Percentiles rank a stretch among this genome's conserved stretches.
phyloP scores from a whole-genome alignment of 1,140 invertebrate species.

The Neelides sp. region DNA sequence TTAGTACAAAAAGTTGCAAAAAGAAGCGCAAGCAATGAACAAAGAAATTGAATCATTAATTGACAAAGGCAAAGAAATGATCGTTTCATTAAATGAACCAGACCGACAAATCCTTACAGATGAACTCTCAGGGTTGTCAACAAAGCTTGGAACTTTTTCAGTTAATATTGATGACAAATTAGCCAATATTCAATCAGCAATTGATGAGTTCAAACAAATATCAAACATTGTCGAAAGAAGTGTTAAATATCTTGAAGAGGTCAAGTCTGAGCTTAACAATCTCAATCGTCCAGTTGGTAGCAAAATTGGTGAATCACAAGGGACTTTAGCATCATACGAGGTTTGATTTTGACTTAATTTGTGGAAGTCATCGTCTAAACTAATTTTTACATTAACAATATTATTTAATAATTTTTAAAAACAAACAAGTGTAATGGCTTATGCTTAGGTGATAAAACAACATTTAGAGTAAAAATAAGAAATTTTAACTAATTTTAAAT shows the following conservation, averaged over 20 bases:
- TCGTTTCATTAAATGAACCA: slow-evolving; percentile 65
- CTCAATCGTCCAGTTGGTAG: slow-evolving; percentile 72
- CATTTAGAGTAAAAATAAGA: too few species aligned
- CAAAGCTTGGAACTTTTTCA: slow-evolving; percentile 58
- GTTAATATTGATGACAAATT: slow-evolving; percentile 61
- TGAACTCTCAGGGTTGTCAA: slow-evolving; percentile 58
- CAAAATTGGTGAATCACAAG: slow-evolving; percentile 68
- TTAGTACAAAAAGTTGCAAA: slow-evolving; percentile 59
- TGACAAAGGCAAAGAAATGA: slow-evolving; percentile 63
- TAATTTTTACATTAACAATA: slow-evolving; percentile 1
- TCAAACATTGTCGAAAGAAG: slow-evolving; percentile 63
- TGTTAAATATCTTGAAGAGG: slow-evolving; percentile 59
- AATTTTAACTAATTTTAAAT: too few species aligned
- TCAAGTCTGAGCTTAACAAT: slow-evolving; percentile 68
- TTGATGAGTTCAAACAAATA: slow-evolving; percentile 63
- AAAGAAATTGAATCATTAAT: slow-evolving; percentile 57
- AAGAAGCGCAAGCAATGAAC: slow-evolving; percentile 56
- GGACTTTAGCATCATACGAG: slow-evolving; percentile 61
- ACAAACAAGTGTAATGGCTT: too few species aligned
- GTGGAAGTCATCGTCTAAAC: background rate
- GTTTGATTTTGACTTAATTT: slow-evolving; percentile 16
- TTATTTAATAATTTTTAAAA: slow-evolving; percentile 11
- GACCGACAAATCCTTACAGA: slow-evolving; percentile 68
- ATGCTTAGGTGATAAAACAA: too few species aligned
- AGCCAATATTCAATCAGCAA: slow-evolving; percentile 53